Evolutionary conservation across 2,113 vertebrate species (phyloP).

Genomic region (Jaculus jaculus): DNA sequence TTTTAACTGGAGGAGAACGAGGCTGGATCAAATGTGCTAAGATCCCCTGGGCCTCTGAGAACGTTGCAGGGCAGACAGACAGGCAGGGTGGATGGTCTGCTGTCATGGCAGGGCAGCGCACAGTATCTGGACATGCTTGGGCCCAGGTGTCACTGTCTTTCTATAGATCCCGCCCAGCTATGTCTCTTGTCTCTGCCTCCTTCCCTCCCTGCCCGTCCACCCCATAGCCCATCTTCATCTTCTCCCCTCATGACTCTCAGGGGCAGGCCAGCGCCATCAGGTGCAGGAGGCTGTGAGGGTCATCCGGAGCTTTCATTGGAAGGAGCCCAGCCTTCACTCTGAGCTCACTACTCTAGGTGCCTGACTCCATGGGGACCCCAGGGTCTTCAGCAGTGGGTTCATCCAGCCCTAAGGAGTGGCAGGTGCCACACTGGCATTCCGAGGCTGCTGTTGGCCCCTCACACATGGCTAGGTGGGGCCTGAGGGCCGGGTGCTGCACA

Average conservation of each 20-base stretch:
- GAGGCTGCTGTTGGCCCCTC: neutral
- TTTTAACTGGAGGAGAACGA: conserved; percentile 65
- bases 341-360: neutral
- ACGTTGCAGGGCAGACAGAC: neutral
- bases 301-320: too few species aligned
- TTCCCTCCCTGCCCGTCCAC: too few species aligned
- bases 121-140: neutral
- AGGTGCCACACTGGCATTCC: neutral
- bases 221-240: neutral
- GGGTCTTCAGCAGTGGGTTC: neutral
- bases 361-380: neutral
- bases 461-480: neutral
- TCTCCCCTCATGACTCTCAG: neutral
- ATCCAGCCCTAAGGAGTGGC: neutral
- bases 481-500: neutral
- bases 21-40: conserved; percentile 38
- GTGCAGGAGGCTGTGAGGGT: neutral
- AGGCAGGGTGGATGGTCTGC: neutral
- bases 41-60: neutral
- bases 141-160: rapidly evolving
- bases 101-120: neutral
- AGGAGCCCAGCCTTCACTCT: neutral
- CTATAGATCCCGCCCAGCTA: rapidly evolving
- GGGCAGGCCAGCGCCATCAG: neutral
- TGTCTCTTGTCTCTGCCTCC: neutral